Evolutionary conservation across 2,888 invertebrate genomes (phyloP).

Genomic region (Scaptodrosophila latifasciaeformis): DNA sequence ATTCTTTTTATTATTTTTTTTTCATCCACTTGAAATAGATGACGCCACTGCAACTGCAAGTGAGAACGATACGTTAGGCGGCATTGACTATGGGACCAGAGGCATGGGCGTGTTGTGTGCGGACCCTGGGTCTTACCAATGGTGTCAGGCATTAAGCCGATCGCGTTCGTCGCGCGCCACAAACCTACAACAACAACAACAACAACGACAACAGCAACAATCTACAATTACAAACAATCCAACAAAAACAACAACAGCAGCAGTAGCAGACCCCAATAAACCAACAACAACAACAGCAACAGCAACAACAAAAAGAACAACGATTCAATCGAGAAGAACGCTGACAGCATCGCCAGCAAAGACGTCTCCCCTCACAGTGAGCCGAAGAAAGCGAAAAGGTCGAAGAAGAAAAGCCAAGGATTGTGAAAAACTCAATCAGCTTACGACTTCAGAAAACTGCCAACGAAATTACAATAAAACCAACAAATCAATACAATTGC

Average conservation of each 20-base stretch:
- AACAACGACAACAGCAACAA: conserved; percentile 69
- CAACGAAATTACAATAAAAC: background rate
- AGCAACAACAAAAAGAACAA: conserved; percentile 37
- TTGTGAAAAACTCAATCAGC: no score
- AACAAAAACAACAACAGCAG: conserved; percentile 20
- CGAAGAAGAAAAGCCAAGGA: conserved; percentile 37
- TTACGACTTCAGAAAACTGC: no score
- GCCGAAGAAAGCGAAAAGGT: conserved; percentile 16
- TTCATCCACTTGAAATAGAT: conserved; percentile 74
- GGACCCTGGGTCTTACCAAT: conserved; percentile 85
- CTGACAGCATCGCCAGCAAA: conserved; percentile 34
- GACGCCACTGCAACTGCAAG: conserved; percentile 78
- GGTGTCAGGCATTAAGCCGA: conserved; percentile 79
- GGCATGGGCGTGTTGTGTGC: conserved; percentile 94
- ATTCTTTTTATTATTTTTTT: conserved; percentile 4
- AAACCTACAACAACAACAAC: conserved; percentile 54
- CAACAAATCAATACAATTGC: conserved; percentile 39
- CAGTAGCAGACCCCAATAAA: conserved; percentile 17
- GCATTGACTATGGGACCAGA: conserved; percentile 89
- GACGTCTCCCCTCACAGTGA: conserved; percentile 50
- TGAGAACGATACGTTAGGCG: conserved; percentile 86
- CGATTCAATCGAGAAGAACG: conserved; percentile 31
- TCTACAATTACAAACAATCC: conserved; percentile 64
- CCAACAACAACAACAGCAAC: conserved; percentile 24
- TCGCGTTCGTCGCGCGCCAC: conserved; percentile 77